Evolutionary conservation across 1,140 invertebrate genomes (phyloP).

Genomic region (Brachionus koreanus): DNA sequence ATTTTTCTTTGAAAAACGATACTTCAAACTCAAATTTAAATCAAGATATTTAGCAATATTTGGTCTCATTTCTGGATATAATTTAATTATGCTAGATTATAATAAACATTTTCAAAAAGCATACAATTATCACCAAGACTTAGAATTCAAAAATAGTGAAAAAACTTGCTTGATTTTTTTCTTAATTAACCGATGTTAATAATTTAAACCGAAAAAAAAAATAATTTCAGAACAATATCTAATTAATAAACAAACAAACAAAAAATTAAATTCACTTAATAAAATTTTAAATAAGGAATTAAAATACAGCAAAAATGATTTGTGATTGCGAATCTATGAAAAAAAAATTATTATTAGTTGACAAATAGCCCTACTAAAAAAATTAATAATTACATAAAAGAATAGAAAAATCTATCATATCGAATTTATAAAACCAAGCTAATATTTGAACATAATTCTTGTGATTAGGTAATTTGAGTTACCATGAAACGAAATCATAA

Average conservation of each 20-base stretch:
- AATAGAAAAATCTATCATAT: background rate
- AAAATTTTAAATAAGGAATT: too few relatives aligned
- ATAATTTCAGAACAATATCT: background rate
- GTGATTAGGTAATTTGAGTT: background rate
- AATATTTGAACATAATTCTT: background rate
- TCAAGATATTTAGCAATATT: too few relatives aligned
- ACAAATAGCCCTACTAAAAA: too few relatives aligned
- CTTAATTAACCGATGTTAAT: background rate
- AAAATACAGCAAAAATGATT: too few relatives aligned
- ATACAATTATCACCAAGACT: too few relatives aligned
- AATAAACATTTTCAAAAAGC: too few relatives aligned
- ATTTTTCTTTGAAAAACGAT: background rate
- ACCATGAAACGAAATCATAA: background rate
- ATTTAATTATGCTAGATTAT: background rate
- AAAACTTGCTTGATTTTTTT: background rate
- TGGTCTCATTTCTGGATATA: background rate
- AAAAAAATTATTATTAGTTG: too few relatives aligned
- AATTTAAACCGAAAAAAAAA: background rate
- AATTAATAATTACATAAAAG: background rate
- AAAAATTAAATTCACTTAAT: too few relatives aligned
- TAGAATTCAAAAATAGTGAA: background rate
- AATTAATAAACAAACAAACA: too few relatives aligned
- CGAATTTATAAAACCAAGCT: background rate
- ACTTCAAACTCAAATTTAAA: background rate
- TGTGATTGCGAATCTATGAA: too few relatives aligned